Conservation (phyloP, 2,888 invertebrate genomes). For the Apoda limacodes region DNA sequence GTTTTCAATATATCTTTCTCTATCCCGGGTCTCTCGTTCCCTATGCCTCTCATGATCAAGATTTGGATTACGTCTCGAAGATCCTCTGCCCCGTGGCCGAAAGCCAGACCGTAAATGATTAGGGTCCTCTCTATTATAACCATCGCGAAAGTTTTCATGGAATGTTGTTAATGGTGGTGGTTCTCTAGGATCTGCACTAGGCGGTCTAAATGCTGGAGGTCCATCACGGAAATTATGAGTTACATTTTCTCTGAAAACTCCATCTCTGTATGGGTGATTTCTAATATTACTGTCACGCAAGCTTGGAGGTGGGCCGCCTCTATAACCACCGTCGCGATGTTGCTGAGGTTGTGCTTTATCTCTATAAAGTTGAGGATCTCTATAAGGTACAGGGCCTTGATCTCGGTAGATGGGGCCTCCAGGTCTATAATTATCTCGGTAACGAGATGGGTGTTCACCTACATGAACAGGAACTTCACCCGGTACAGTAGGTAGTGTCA, state of each 20-base stretch:
- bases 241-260: slow-evolving; percentile 44
- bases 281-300: slow-evolving; percentile 48
- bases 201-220: slow-evolving; percentile 42
- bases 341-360: slow-evolving; percentile 37
- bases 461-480: slow-evolving; percentile 56
- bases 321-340: slow-evolving; percentile 44
- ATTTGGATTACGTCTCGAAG: slow-evolving; percentile 45
- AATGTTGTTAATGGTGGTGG: slow-evolving; percentile 35
- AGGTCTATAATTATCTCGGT: slow-evolving; percentile 49
- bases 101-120: slow-evolving; percentile 41
- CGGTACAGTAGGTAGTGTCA: slow-evolving; percentile 34
- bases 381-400: slow-evolving; percentile 38
- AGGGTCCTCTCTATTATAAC: slow-evolving; percentile 46
- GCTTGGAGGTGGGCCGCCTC: slow-evolving; percentile 38
- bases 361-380: slow-evolving; percentile 36
- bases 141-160: slow-evolving; percentile 51
- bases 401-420: slow-evolving; percentile 42
- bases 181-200: slow-evolving; percentile 50
- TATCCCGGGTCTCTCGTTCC: slow-evolving; percentile 52
- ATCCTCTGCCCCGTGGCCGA: slow-evolving; percentile 40
- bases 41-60: slow-evolving; percentile 48
- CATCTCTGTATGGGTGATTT: slow-evolving; percentile 47
- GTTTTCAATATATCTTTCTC: slow-evolving; percentile 49
- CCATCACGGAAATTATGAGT: slow-evolving; percentile 49
- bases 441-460: slow-evolving; percentile 42